phyloP scores from a whole-genome alignment of 2,113 vertebrate species.

The Mandrillus leucophaeus region DNA sequence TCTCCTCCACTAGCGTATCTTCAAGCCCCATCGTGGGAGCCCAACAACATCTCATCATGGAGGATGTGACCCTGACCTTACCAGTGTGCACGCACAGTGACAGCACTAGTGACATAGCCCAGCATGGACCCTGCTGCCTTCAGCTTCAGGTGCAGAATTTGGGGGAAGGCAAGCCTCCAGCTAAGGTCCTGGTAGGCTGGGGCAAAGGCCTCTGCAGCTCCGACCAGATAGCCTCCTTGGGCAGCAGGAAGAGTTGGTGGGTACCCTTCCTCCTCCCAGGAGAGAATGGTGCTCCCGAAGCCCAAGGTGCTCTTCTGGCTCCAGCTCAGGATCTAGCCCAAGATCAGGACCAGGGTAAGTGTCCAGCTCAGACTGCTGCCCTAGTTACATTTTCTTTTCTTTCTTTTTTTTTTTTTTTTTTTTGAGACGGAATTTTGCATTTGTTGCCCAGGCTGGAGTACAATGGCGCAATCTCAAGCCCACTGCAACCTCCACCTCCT shows the following conservation, averaged over 20 bases:
- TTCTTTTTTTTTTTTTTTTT: no score
- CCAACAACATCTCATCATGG: constrained; percentile 10
- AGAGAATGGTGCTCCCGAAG: neutral
- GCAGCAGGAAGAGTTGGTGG: constrained; percentile 49
- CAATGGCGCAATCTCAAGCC: no score
- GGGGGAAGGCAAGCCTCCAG: constrained; percentile 51
- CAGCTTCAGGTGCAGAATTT: constrained; percentile 30
- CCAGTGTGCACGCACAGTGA: neutral
- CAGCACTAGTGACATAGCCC: neutral
- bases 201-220: constrained; percentile 52
- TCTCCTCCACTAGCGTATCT: neutral
- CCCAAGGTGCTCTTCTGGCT: neutral
- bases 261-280: neutral
- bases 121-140: neutral
- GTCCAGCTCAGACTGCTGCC: neutral
- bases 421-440: no score
- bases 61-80: constrained; percentile 17
- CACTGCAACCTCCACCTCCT: no score
- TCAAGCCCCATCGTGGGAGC: neutral
- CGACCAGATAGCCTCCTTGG: neutral
- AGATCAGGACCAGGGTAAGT: neutral
- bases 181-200: constrained; percentile 74
- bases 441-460: no score
- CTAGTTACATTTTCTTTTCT: neutral
- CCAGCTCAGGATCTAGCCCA: neutral